phyloP scores from a whole-genome alignment of 2,888 invertebrate species.

The Steinernema carpocapsae region DNA sequence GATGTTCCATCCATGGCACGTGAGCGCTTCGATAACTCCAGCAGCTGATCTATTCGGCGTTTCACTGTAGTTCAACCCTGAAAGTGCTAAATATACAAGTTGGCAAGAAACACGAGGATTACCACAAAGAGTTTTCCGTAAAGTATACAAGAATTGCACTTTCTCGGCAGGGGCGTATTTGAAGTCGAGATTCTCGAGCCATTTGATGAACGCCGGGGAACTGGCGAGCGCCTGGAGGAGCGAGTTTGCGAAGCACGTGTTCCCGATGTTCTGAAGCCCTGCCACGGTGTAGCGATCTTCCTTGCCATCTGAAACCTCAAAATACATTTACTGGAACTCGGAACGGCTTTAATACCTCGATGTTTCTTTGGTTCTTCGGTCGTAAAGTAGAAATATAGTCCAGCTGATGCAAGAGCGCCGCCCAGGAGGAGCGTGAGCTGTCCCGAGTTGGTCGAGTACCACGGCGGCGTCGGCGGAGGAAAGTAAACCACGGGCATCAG shows the following conservation, averaged over 20 bases:
- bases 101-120: not conserved
- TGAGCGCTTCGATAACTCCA: slow-evolving; percentile 44
- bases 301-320: not conserved
- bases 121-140: slow-evolving; percentile 9
- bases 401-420: slow-evolving; percentile 12
- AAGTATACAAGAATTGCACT: not conserved
- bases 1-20: slow-evolving; percentile 52
- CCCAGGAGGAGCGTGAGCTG: not conserved
- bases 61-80: slow-evolving; percentile 42
- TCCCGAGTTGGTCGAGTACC: not conserved
- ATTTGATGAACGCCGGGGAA: slow-evolving; percentile 34
- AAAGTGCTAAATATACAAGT: not conserved
- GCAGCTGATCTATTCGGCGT: slow-evolving; percentile 39
- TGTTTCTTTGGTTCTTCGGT: slow-evolving; percentile 11
- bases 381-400: slow-evolving; percentile 4
- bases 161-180: slow-evolving; percentile 44
- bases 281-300: slow-evolving; percentile 39
- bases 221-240: slow-evolving; percentile 58
- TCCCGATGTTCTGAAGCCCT: slow-evolving; percentile 56
- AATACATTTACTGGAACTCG: not conserved
- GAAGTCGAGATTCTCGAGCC: slow-evolving; percentile 14
- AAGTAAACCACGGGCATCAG: slow-evolving; percentile 26
- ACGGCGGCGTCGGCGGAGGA: slow-evolving; percentile 22
- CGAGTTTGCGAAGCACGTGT: slow-evolving; percentile 58
- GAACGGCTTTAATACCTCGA: not conserved